Base-by-base conservation (phyloP, 1,140 invertebrate species). In the Neodiprion pinetum region DNA sequence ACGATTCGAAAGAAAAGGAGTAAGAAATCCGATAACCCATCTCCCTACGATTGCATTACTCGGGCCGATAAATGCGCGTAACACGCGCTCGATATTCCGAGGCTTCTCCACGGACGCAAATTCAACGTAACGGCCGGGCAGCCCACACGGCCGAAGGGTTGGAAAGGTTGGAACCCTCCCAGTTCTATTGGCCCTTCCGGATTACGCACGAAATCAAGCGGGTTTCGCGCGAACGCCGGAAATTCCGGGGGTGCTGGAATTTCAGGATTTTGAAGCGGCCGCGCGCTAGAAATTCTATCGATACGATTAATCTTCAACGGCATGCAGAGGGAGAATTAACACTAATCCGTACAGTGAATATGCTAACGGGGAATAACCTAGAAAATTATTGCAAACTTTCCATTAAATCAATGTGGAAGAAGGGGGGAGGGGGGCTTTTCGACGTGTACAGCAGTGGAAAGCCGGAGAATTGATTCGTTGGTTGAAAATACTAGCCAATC, bases 191-290 rank as follows among this genome's bases (percentile, higher is more conserved):
- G 11, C 53, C n/a, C n/a, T 61, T n/a, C 53, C n/a, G n/a, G 53
- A 61, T 61, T 61, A 61, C n/a, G 53, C 53, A n/a, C n/a, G 53
- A 61, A 61, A 61, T 61, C 53, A 61, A 61, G 53, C 53, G 53
- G 53, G 53, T n/a, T 61, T 61, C 11, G 53, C 53, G n/a, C 11
- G 53, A 61, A 61, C 53, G 53, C 53, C 53, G 53, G n/a, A 61
- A 61, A 61, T 61, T 2, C 53, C 53, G 8, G 53, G n/a, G n/a
- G 53, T 61, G 53, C 53, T n/a, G 53, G 53, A 61, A 61, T 61
- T 61, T n/a, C 11, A n/a, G 53, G 53, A 61, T 61, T 61, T 61
- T 61, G 53, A 61, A n/a, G n/a, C 53, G 11, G n/a, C 28, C 53
- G 53, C 53, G 28, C 53, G 53, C 53, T n/a, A 61, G 53, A 8